Base-by-base conservation (phyloP, 2,113 vertebrate species). In the Otocyon megalotis region DNA sequence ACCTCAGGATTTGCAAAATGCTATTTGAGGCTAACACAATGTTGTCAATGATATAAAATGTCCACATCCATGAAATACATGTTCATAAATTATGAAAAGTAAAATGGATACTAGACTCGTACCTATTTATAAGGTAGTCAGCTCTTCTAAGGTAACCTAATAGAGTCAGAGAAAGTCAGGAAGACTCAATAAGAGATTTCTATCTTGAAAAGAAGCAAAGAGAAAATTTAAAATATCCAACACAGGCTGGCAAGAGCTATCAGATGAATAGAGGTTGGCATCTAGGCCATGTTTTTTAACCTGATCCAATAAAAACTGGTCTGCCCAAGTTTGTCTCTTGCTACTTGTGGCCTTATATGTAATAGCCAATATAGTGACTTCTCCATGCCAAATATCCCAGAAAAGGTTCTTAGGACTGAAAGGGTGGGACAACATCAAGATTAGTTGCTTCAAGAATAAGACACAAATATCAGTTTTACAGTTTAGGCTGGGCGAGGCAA, bases 161-260 rank as follows among this genome's bases (percentile, higher is more conserved):
- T 69, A 84, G 30, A 4, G 30, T 35, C 15, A 95, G 79, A 96
- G 10, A 32, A 90, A 94, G 28, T 54, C 48, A 88, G 62, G 19
- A 3, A n/a, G 26, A 88, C 14, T 24, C 77, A 82, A 85, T 14
- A 92, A 72, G 28, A 71, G 62, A 88, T 60, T 95, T 92, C 35
- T 72, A 28, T 24, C 63, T 86, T 53, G n/a, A 54, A 65, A 88
- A 77, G 17, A 69, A 71, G 32, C 32, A 74, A 58, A 96, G 50
- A 80, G 69, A 87, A 88, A 83, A 62, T 28, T 93, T 74, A 50
- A 87, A 94, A 76, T 62, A 65, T 86, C 14, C 62, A 83, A 87
- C 13, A 37, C 14, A 74, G 71, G 10, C 6, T 87, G 56, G 37
- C 8, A 88, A 80, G 37, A 83, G 28, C 92, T 93, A 28, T 43